A percentile compares a stretch with the other conserved stretches of the same genome.
Evolutionary conservation across 1,140 invertebrate species (phyloP).

Genomic region (Galleria mellonella): DNA sequence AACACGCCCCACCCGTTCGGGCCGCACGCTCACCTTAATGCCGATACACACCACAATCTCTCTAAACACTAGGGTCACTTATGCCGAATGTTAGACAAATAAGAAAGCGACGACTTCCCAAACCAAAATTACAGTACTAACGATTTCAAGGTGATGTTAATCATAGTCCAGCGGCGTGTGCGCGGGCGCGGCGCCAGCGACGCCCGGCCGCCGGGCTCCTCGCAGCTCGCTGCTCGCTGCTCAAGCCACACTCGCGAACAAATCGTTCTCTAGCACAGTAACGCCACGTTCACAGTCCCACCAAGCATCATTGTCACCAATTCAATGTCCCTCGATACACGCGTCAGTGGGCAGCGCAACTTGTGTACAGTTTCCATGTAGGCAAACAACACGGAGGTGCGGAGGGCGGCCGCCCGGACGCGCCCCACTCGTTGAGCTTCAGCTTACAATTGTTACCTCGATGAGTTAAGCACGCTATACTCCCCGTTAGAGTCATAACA

Average conservation of each 20-base stretch:
- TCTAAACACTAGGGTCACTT: slow-evolving; percentile 48
- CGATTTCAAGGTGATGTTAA: slow-evolving; percentile 36
- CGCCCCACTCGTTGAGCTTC: slow-evolving; percentile 32
- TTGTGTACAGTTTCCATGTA: slow-evolving; percentile 40
- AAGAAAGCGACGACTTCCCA: slow-evolving; percentile 52
- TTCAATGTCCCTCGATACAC: slow-evolving; percentile 18
- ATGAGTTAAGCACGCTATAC: slow-evolving; percentile 44
- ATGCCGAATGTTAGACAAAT: slow-evolving; percentile 55
- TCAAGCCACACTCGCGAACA: not conserved
- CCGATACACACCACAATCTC: slow-evolving; percentile 49
- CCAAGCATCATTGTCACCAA: slow-evolving; percentile 4
- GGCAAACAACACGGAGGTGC: slow-evolving; percentile 16
- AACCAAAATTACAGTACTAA: slow-evolving; percentile 57
- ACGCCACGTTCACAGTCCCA: slow-evolving; percentile 1
- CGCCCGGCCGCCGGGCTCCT: slow-evolving; percentile 1
- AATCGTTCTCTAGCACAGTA: slow-evolving; percentile 6
- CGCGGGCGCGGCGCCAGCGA: slow-evolving; percentile 1
- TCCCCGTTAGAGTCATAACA: slow-evolving; percentile 57
- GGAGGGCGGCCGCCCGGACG: not conserved
- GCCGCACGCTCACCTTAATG: slow-evolving; percentile 10
- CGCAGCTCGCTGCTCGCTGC: slow-evolving; percentile 5
- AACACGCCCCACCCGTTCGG: not conserved
- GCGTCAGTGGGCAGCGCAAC: slow-evolving; percentile 26
- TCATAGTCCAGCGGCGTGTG: slow-evolving; percentile 11
- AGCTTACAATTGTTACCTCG: slow-evolving; percentile 59